phyloP scores from a whole-genome alignment of 2,113 vertebrate species.

The Australoheros scitulus region DNA sequence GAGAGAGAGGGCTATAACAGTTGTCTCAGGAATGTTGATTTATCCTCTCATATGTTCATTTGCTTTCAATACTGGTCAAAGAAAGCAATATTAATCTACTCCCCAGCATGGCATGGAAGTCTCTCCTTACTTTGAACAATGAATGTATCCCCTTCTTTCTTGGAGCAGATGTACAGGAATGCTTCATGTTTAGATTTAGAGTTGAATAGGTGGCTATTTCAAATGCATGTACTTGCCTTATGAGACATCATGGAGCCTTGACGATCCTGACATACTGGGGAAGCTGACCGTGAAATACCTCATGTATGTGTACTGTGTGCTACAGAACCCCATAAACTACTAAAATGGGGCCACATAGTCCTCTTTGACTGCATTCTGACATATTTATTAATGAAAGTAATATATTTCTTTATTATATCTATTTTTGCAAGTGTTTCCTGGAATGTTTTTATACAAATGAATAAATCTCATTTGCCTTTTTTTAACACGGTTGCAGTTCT shows the following conservation, averaged over 20 bases:
- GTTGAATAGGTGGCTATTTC: constrained; percentile 38
- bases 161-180: constrained; percentile 24
- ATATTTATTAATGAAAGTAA: constrained; percentile 87
- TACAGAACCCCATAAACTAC: constrained; percentile 58
- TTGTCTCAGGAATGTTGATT: constrained; percentile 71
- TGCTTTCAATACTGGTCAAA: constrained; percentile 33
- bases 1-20: constrained; percentile 28
- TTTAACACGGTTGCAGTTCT: constrained; percentile 10
- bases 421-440: constrained; percentile 80
- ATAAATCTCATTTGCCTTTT: constrained; percentile 75
- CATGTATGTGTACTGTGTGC: constrained; percentile 79
- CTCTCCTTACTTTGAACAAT: constrained; percentile 55
- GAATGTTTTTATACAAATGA: constrained; percentile 78
- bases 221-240: constrained; percentile 64
- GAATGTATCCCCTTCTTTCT: constrained; percentile 72
- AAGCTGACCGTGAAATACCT: constrained; percentile 79
- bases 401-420: constrained; percentile 82
- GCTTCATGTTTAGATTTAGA: constrained; percentile 42
- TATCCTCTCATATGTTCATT: constrained; percentile 23
- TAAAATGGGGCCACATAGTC: constrained; percentile 57
- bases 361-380: constrained; percentile 68
- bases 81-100: constrained; percentile 26
- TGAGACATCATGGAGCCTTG: constrained; percentile 45
- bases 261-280: constrained; percentile 66
- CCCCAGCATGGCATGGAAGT: constrained; percentile 36